Percentiles rank a stretch among this genome's conserved stretches.
Evolutionary conservation across 2,113 vertebrate species (phyloP).

Genomic region (Menura novaehollandiae): DNA sequence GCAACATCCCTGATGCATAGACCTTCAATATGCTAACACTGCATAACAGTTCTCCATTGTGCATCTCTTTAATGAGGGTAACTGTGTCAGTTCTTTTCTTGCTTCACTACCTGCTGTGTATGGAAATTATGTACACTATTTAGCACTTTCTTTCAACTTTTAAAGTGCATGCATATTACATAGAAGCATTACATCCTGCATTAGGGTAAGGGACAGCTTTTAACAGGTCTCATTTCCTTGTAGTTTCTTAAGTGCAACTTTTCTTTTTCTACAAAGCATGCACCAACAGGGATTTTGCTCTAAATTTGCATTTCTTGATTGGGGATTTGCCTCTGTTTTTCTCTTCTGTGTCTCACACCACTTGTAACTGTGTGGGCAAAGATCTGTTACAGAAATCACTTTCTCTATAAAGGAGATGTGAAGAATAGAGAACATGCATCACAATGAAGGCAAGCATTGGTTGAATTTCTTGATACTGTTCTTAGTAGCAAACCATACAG

Average conservation of each 20-base stretch:
- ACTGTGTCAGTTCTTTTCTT: slow-evolving; percentile 69
- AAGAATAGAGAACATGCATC: background rate
- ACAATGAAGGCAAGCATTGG: background rate
- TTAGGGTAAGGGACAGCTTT: slow-evolving; percentile 22
- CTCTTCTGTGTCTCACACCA: background rate
- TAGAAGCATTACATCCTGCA: slow-evolving; percentile 34
- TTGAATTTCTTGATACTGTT: background rate
- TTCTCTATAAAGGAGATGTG: background rate
- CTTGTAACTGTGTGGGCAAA: background rate
- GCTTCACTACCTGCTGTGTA: slow-evolving; percentile 71
- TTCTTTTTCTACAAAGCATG: background rate
- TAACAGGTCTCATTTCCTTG: slow-evolving; percentile 28
- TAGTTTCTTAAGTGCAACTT: slow-evolving; percentile 17
- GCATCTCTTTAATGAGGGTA: slow-evolving; percentile 59
- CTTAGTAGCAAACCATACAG: background rate
- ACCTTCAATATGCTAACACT: slow-evolving; percentile 57
- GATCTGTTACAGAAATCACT: background rate
- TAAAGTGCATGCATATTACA: slow-evolving; percentile 59
- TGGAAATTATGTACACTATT: slow-evolving; percentile 67
- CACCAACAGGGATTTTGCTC: background rate
- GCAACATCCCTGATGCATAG: slow-evolving; percentile 66
- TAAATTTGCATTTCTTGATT: slow-evolving; percentile 30
- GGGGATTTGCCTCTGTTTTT: background rate
- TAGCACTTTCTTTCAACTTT: slow-evolving; percentile 65
- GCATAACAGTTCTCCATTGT: slow-evolving; percentile 67